Base-by-base conservation (phyloP, 2,113 vertebrate genomes). In the Acrocephalus kingi region DNA sequence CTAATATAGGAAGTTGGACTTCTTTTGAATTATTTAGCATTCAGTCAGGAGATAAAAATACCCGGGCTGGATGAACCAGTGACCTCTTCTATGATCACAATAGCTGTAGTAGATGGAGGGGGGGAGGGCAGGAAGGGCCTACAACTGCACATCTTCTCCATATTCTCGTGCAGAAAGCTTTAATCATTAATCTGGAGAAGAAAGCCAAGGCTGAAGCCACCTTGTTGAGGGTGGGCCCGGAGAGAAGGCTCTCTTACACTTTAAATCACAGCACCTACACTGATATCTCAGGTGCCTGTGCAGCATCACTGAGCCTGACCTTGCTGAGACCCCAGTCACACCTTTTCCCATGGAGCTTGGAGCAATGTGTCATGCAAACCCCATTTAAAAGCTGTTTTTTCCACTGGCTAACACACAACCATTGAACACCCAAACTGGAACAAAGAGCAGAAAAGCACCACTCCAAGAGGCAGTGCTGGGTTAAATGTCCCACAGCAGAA, bases 1-100 rank as follows among this genome's bases (percentile, higher is more conserved):
- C 37, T 41, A 30, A 77, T 62, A 82, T 2, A 15, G 37, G 66
- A 91, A 46, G 28, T 41, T 91, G 62, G 41, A 41, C 45, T 81
- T 66, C 51, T 58, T 86, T 63, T 87, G n/a, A 92, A 75, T 68
- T 89, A 79, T 78, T 75, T 89, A 90, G 23, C 52, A 63, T 77
- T 74, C 3, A 3, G 20, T 55, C 64, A 94, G 31, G 55, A 92
- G 68, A 90, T 43, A 81, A 93, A 93, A 93, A 75, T 63, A 81
- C 39, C 19, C 48, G 52, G 56, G 9, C 35, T 78, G 52, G 52
- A 45, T 56, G 61, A 94, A 84, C 35, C 39, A 72, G n/a, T 74
- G 86, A 69, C 64, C 79, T 72, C 56, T 74, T 45, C 62, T 86
- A 4, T 28, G 33, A 52, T 59, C 69, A 48, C 52, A 66, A 37